phyloP scores from a whole-genome alignment of 2,888 invertebrate species.

The Saturnia pavonia region DNA sequence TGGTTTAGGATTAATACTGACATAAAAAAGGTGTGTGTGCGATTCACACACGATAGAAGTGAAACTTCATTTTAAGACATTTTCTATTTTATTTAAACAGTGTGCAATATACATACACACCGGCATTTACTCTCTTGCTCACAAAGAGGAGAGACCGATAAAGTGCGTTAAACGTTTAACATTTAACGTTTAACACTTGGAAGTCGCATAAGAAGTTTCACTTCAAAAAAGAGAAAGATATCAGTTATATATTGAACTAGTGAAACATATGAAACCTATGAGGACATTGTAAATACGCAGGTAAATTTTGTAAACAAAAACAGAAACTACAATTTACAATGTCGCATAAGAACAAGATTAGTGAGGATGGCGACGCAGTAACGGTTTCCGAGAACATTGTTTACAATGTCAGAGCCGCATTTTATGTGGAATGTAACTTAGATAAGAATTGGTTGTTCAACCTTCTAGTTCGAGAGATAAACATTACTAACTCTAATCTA shows the following conservation, averaged over 20 bases:
- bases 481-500: constrained; percentile 3
- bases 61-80: no score
- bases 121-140: no score
- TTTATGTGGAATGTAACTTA: constrained; percentile 31
- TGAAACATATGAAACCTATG: not conserved
- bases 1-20: no score
- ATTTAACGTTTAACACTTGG: no score
- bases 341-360: constrained; percentile 31
- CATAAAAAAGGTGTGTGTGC: no score
- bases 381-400: constrained; percentile 44
- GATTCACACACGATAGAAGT: no score
- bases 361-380: constrained; percentile 43
- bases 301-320: constrained; percentile 35
- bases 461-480: constrained; percentile 11
- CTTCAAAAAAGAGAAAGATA: not conserved
- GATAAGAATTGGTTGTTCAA: constrained; percentile 27
- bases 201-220: no score
- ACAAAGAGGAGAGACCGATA: no score
- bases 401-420: constrained; percentile 36
- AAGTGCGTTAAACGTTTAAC: no score
- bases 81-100: no score
- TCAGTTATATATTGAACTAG: not conserved
- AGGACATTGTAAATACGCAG: not conserved
- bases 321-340: constrained; percentile 42
- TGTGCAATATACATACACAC: no score